Evolutionary conservation across 2,797 vertebrate species (phyloP).

Genomic region (Silurus aristotelis): DNA sequence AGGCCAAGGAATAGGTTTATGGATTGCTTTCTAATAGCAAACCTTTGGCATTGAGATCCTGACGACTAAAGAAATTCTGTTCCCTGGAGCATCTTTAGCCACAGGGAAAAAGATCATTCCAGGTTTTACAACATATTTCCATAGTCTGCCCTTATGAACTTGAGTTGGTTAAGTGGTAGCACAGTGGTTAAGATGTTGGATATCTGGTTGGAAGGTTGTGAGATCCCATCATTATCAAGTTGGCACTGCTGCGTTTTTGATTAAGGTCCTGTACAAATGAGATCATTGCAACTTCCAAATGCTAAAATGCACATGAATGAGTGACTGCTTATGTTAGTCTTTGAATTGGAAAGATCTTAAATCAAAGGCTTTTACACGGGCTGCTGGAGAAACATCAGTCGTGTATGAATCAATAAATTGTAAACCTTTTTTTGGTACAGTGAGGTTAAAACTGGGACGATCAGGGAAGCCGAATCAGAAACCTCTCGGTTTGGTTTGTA

Average conservation of each 20-base stretch:
- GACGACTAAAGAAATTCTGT: neutral
- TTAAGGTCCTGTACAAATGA: no score
- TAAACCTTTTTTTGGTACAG: neutral
- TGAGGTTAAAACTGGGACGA: neutral
- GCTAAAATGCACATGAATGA: no score
- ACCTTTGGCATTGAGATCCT: neutral
- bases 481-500: slow-evolving; percentile 15
- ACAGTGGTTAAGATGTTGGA: no score
- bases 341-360: neutral
- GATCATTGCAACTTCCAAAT: no score
- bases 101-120: neutral
- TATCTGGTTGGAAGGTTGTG: no score
- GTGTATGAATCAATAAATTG: neutral
- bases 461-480: slow-evolving; percentile 2
- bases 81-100: neutral
- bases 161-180: no score
- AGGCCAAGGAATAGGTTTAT: no score
- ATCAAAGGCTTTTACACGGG: neutral
- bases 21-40: no score
- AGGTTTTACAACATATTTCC: neutral
- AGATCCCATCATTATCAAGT: no score
- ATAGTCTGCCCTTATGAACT: neutral
- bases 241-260: no score
- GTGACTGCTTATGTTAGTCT: neutral
- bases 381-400: neutral